phyloP scores from a whole-genome alignment of 2,888 invertebrate species.

The Parthenolecanium corni region DNA sequence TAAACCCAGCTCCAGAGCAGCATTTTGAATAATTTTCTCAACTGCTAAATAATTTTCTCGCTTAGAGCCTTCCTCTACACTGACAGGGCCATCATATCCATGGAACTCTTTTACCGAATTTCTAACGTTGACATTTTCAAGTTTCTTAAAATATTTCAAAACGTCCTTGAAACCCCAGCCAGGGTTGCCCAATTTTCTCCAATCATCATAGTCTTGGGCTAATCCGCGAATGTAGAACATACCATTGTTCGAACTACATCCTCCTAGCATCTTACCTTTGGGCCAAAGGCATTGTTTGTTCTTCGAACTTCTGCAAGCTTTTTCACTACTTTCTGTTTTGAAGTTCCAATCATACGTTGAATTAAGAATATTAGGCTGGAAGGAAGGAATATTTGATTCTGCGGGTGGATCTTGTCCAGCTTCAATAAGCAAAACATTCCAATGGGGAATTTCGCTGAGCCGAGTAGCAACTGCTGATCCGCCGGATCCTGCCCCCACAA shows the following conservation, averaged over 20 bases:
- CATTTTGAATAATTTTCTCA: slow-evolving; percentile 56
- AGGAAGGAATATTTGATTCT: slow-evolving; percentile 41
- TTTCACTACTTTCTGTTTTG: slow-evolving; percentile 40
- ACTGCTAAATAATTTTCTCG: not conserved
- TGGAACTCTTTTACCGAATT: slow-evolving; percentile 18
- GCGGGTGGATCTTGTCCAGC: slow-evolving; percentile 43
- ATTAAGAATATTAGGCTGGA: slow-evolving; percentile 37
- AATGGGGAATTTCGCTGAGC: slow-evolving; percentile 41
- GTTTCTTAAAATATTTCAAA: slow-evolving; percentile 29
- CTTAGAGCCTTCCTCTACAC: slow-evolving; percentile 24
- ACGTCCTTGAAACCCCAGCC: slow-evolving; percentile 29
- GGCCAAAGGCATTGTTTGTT: not conserved
- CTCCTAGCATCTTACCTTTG: slow-evolving; percentile 28
- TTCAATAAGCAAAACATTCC: slow-evolving; percentile 41
- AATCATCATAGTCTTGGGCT: slow-evolving; percentile 22
- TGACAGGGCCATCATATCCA: slow-evolving; percentile 33
- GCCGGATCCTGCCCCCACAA: slow-evolving; percentile 46
- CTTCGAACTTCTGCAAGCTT: slow-evolving; percentile 33
- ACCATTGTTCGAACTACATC: slow-evolving; percentile 29
- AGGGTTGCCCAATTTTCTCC: slow-evolving; percentile 25
- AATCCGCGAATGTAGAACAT: slow-evolving; percentile 29
- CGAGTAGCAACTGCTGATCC: slow-evolving; percentile 45
- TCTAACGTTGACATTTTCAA: not conserved
- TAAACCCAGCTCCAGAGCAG: slow-evolving; percentile 63
- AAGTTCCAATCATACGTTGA: slow-evolving; percentile 39